A percentile compares a stretch with the other conserved stretches of the same genome.
Evolutionary conservation across 2,113 vertebrate genomes (phyloP).

Genomic region (Cynocephalus volans): DNA sequence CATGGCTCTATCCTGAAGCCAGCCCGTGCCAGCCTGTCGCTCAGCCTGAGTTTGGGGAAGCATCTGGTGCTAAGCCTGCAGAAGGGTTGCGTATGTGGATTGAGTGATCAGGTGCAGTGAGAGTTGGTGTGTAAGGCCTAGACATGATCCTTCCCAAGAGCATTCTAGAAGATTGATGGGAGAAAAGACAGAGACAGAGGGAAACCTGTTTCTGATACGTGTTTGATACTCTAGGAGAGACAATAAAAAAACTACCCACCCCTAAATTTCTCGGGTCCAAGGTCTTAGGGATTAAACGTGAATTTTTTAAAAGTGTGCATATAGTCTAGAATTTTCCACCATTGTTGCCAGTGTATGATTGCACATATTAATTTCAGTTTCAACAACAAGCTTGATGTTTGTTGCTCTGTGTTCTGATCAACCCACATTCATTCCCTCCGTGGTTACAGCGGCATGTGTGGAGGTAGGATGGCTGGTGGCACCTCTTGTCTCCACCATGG

Average conservation of each 20-base stretch:
- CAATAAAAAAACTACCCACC: not conserved
- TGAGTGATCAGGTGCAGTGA: not conserved
- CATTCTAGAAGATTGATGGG: not conserved
- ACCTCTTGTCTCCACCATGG: not conserved
- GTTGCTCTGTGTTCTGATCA: not conserved
- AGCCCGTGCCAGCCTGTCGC: constrained; percentile 66
- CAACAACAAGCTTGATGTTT: not conserved
- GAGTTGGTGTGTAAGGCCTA: not conserved
- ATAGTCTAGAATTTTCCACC: not conserved
- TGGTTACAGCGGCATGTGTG: too few relatives aligned
- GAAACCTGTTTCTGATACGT: not conserved
- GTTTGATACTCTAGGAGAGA: not conserved
- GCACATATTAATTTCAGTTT: not conserved
- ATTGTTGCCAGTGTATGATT: not conserved
- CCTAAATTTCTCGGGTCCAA: not conserved
- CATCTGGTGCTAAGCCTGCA: constrained; percentile 70
- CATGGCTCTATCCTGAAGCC: constrained; percentile 80
- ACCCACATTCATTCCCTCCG: not conserved
- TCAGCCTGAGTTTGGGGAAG: constrained; percentile 43
- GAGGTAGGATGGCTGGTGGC: too few relatives aligned
- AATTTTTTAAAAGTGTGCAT: not conserved
- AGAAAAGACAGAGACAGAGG: not conserved
- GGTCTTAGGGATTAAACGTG: not conserved
- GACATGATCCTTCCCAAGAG: not conserved
- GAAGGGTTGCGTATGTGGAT: not conserved